A percentile compares a stretch with the other conserved stretches of the same genome.
Conservation (phyloP, 2,113 vertebrate species). For the Gymnarchus niloticus region DNA sequence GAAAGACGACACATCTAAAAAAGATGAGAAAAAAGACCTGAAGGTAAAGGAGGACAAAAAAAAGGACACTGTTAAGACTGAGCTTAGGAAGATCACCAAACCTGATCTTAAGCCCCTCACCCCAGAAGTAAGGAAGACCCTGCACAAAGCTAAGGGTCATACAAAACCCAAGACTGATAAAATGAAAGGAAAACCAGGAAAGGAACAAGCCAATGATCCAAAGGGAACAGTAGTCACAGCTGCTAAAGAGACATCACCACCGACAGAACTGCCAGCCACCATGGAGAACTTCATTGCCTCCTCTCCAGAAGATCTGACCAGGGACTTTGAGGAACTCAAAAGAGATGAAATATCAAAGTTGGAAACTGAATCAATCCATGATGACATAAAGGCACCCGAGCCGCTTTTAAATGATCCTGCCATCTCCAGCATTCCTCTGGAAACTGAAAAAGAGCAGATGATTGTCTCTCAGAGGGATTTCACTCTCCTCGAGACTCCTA, state of each 20-base stretch:
- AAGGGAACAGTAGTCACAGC: constrained; percentile 46
- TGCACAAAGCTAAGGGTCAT: constrained; percentile 87
- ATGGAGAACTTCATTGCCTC: constrained; percentile 63
- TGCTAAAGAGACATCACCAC: constrained; percentile 8
- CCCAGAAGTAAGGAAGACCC: constrained; percentile 90
- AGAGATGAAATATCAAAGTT: constrained; percentile 42
- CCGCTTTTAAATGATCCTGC: constrained; percentile 32
- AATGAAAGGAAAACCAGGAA: constrained; percentile 57
- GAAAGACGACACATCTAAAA: constrained; percentile 83
- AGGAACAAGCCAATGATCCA: constrained; percentile 57
- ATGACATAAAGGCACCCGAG: constrained; percentile 29
- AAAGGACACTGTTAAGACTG: constrained; percentile 77
- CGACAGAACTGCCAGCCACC: constrained; percentile 30
- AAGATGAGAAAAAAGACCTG: constrained; percentile 84
- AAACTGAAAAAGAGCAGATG: constrained; percentile 35
- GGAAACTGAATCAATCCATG: constrained; percentile 38
- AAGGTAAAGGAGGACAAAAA: constrained; percentile 82
- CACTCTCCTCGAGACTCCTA: too few relatives aligned
- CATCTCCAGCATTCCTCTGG: constrained; percentile 31
- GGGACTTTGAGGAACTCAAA: constrained; percentile 76
- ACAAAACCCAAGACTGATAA: constrained; percentile 76
- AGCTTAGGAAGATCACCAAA: constrained; percentile 82
- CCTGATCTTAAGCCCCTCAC: constrained; percentile 92
- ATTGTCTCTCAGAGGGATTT: neutral
- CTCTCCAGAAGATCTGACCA: constrained; percentile 78